Conservation (phyloP, 1,140 invertebrate genomes). For the Alviniconcha marisindica region DNA sequence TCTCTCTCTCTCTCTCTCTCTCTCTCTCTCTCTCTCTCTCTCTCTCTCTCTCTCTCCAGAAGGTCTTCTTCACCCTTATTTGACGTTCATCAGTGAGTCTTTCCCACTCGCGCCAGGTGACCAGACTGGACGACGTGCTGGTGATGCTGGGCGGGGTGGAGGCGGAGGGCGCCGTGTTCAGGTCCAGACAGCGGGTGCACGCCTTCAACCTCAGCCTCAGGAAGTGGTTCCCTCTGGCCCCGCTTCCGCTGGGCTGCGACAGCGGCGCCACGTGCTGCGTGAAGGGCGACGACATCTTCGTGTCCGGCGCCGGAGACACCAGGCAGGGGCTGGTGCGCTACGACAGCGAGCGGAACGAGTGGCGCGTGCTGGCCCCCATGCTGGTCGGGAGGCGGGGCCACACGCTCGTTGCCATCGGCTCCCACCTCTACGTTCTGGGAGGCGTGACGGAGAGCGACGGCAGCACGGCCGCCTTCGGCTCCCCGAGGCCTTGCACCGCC, state of each 20-base stretch:
- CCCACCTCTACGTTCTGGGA: constrained; percentile 54
- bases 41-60: too few species aligned
- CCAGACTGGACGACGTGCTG: constrained; percentile 39
- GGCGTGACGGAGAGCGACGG: constrained; percentile 52
- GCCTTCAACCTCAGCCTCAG: constrained; percentile 40
- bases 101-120: neutral
- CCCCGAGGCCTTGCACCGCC: constrained; percentile 35
- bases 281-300: constrained; percentile 57
- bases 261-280: constrained; percentile 57
- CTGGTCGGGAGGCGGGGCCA: constrained; percentile 54
- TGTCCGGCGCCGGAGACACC: constrained; percentile 56
- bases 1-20: too few species aligned
- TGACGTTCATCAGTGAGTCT: neutral
- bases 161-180: constrained; percentile 28
- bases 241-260: constrained; percentile 55
- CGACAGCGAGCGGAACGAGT: constrained; percentile 48
- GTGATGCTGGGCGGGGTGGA: constrained; percentile 42
- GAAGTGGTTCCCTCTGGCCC: constrained; percentile 52
- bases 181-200: constrained; percentile 33
- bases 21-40: too few species aligned
- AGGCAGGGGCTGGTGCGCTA: constrained; percentile 51
- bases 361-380: constrained; percentile 56
- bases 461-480: neutral
- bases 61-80: too few species aligned
- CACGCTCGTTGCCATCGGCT: constrained; percentile 51